Evolutionary conservation across 2,888 invertebrate genomes (phyloP).

Genomic region (Rotaria macrura): DNA sequence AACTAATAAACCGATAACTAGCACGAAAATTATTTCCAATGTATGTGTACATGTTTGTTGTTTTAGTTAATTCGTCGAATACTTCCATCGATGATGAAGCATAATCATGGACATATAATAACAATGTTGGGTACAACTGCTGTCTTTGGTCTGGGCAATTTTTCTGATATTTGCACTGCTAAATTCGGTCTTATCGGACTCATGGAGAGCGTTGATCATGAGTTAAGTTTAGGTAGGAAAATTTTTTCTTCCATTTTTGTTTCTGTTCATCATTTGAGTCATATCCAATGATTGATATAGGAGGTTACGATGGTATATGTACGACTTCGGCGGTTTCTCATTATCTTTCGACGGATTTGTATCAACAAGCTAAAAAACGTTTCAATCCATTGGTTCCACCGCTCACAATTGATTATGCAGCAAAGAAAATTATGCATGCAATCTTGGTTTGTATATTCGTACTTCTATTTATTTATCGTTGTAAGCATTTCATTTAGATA

Average conservation of each 20-base stretch:
- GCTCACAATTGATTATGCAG: constrained; percentile 25
- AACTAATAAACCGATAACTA: no score
- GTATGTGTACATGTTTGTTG: no score
- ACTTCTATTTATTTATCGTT: neutral
- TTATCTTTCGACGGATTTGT: constrained; percentile 23
- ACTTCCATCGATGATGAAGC: constrained; percentile 30
- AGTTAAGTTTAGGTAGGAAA: constrained; percentile 24
- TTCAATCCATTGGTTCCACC: constrained; percentile 27
- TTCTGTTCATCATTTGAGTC: no score
- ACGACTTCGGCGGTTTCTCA: constrained; percentile 28
- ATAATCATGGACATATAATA: constrained; percentile 33
- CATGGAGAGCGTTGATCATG: constrained; percentile 33
- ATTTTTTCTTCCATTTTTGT: no score
- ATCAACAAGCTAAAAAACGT: constrained; percentile 21
- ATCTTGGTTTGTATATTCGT: constrained; percentile 17
- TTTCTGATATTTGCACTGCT: constrained; percentile 33
- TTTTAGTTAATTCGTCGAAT: constrained; percentile 23
- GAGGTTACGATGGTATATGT: constrained; percentile 31
- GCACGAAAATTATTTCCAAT: no score
- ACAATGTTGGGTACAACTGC: constrained; percentile 25
- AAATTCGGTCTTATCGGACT: constrained; percentile 31
- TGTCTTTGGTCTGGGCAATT: constrained; percentile 28
- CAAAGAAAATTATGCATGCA: constrained; percentile 29
- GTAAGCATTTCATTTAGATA: neutral
- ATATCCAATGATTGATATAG: neutral